These are phyloP conservation scores for Micrastur ruficollis DNA, from an alignment of 2,797 vertebrate genomes.

Conservation along the genomic window DNA sequence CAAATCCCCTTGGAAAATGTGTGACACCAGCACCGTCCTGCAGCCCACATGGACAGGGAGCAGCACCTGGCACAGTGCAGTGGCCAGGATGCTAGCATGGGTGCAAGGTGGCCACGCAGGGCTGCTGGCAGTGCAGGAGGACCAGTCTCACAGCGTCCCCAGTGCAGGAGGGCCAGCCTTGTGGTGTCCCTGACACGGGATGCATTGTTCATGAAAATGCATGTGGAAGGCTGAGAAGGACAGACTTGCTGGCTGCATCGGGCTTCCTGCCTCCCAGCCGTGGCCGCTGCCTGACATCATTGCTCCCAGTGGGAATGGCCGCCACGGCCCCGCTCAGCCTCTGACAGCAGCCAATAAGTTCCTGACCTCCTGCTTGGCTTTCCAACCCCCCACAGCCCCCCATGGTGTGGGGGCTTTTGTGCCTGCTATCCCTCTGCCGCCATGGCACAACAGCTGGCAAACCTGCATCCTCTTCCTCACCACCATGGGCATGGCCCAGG, in stretches of 20 bases:
- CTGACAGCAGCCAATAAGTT: background rate
- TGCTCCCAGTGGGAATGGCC: background rate
- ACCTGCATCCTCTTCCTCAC: background rate
- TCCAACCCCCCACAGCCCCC: background rate
- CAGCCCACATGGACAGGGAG: rapidly evolving
- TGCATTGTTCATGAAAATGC: constrained; percentile 6
- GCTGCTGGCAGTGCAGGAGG: background rate
- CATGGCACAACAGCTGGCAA: background rate
- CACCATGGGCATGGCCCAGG: rapidly evolving
- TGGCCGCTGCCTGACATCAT: background rate
- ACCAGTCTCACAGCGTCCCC: background rate
- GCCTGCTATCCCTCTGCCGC: background rate
- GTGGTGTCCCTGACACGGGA: background rate
- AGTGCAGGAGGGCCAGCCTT: background rate
- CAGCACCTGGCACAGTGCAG: rapidly evolving
- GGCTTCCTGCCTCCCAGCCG: constrained; percentile 45
- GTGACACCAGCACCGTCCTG: rapidly evolving
- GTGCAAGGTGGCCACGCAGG: no score
- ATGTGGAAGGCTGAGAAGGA: constrained; percentile 1
- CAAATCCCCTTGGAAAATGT: background rate
- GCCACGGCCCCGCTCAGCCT: background rate
- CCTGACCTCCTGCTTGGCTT: background rate
- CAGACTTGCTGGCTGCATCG: constrained; percentile 38
- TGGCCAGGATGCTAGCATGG: rapidly evolving
- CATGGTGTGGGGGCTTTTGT: background rate